These are phyloP conservation scores for Uloborus diversus DNA, from an alignment of 1,140 invertebrate species.

Conservation along the genomic window DNA sequence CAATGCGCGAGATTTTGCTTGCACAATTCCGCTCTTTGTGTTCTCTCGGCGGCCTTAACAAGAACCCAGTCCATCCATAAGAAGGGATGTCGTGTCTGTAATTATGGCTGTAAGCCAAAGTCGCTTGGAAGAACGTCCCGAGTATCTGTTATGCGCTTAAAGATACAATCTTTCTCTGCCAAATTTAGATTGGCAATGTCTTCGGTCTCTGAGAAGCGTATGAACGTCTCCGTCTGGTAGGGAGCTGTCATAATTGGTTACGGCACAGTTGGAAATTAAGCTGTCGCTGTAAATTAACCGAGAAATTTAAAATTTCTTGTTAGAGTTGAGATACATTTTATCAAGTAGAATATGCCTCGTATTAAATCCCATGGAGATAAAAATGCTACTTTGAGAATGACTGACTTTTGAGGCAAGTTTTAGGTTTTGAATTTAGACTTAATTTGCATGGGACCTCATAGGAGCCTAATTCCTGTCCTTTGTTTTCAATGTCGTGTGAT, in stretches of 20 bases:
- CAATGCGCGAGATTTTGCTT: neutral
- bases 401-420: too few relatives aligned
- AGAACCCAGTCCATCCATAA: slow-evolving; percentile 5
- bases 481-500: too few relatives aligned
- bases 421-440: too few relatives aligned
- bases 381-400: too few relatives aligned
- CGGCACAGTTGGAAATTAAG: neutral
- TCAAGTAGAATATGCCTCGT: too few relatives aligned
- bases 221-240: neutral
- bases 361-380: too few relatives aligned
- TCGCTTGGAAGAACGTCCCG: neutral
- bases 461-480: too few relatives aligned
- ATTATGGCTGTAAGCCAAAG: slow-evolving; percentile 25
- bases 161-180: slow-evolving; percentile 55
- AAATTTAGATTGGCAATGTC: slow-evolving; percentile 45
- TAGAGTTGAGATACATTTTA: too few relatives aligned
- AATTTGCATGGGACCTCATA: too few relatives aligned
- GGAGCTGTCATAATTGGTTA: slow-evolving; percentile 54
- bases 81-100: neutral
- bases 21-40: slow-evolving; percentile 37
- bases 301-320: neutral
- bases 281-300: neutral
- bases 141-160: slow-evolving; percentile 40
- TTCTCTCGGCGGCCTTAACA: slow-evolving; percentile 15
- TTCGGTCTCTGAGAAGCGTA: neutral